Percentiles rank a stretch among this genome's conserved stretches.
Evolutionary conservation across 1,140 invertebrate species (phyloP).

Genomic region (Drosophila ironensis): DNA sequence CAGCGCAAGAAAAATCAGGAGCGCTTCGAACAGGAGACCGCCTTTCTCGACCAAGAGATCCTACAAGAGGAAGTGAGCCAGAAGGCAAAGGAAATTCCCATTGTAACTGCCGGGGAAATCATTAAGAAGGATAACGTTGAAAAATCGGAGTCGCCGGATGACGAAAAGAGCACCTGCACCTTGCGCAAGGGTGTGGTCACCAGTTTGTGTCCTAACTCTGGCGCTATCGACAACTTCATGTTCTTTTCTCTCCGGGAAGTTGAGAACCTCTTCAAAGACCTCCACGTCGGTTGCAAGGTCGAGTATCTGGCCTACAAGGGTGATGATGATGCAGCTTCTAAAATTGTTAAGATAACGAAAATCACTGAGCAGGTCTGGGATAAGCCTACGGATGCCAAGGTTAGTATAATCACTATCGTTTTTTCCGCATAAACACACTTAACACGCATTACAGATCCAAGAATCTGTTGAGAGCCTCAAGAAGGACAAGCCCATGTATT

Average conservation of each 20-base stretch:
- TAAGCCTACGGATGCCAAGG: neutral
- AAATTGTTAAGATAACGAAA: conserved; percentile 47
- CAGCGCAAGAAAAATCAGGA: conserved; percentile 28
- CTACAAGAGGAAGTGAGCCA: neutral
- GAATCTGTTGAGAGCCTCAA: conserved; percentile 33
- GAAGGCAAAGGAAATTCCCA: conserved; percentile 12
- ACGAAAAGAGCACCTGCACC: neutral
- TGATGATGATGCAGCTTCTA: neutral
- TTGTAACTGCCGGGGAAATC: no score
- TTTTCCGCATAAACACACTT: neutral
- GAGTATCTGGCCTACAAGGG: conserved; percentile 48
- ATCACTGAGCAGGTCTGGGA: conserved; percentile 57
- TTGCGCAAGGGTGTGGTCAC: conserved; percentile 51
- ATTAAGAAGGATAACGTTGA: no score
- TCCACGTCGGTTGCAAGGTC: conserved; percentile 43
- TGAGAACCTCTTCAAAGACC: conserved; percentile 16
- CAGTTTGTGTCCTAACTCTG: conserved; percentile 19
- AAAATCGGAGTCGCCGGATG: no score
- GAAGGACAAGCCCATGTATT: conserved; percentile 70
- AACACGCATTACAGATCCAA: neutral
- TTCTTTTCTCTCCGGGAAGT: conserved; percentile 35
- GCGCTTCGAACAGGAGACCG: conserved; percentile 49
- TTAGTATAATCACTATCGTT: neutral
- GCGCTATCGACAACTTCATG: conserved; percentile 40
- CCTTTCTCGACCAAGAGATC: conserved; percentile 56